Percentiles rank a stretch among this genome's conserved stretches.
Conservation (phyloP, 2,113 vertebrate genomes). For the Bujurquina vittata region DNA sequence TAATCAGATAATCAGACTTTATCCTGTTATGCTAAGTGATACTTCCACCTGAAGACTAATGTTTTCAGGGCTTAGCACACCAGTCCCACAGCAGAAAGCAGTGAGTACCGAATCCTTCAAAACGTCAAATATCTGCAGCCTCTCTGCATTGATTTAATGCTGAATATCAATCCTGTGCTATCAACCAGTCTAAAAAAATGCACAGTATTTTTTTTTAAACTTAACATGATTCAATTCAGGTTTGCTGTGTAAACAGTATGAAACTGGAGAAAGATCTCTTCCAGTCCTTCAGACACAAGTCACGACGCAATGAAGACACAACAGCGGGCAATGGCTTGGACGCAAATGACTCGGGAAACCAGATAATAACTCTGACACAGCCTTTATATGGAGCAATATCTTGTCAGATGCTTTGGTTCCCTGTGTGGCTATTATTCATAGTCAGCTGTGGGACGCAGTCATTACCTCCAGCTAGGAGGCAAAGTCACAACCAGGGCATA, state of each 20-base stretch:
- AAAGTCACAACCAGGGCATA: background rate
- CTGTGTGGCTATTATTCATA: background rate
- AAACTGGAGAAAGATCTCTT: slow-evolving; percentile 15
- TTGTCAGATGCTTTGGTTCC: slow-evolving; percentile 5
- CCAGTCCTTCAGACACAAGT: background rate
- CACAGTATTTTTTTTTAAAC: background rate
- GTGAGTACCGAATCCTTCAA: background rate
- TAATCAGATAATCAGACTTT: slow-evolving; percentile 58
- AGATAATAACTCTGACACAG: background rate
- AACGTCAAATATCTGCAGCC: background rate
- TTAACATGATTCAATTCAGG: background rate
- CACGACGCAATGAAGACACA: background rate
- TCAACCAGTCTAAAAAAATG: background rate
- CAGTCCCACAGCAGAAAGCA: slow-evolving; percentile 5
- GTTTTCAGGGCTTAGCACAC: slow-evolving; percentile 49
- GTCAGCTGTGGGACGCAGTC: background rate
- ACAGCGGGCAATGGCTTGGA: background rate
- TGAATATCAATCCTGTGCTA: background rate
- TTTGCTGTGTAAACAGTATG: background rate
- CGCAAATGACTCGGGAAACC: slow-evolving; percentile 20
- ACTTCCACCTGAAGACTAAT: slow-evolving; percentile 49
- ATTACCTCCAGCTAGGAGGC: background rate
- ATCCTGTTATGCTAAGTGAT: slow-evolving; percentile 59
- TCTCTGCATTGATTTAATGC: background rate
- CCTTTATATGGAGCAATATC: slow-evolving; percentile 9